Conservation (phyloP, 2,113 vertebrate genomes). For the Zosterops lateralis region DNA sequence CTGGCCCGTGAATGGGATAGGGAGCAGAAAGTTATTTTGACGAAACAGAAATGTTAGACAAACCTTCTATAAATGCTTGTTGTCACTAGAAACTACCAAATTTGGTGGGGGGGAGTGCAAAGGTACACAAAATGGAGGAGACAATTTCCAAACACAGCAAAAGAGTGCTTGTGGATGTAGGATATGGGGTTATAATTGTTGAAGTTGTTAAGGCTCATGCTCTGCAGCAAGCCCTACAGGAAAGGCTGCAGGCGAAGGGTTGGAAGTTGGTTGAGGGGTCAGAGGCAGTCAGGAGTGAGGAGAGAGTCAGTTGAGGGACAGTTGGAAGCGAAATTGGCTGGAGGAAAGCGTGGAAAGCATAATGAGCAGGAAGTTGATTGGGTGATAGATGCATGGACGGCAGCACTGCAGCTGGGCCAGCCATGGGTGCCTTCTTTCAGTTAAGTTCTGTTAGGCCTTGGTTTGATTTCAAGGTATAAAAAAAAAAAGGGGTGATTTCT, state of each 20-base stretch:
- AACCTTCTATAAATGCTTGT: background rate
- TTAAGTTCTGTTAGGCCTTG: background rate
- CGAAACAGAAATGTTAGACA: background rate
- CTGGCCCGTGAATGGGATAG: background rate
- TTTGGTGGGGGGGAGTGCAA: accelerated
- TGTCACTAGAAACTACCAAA: background rate
- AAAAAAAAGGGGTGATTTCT: background rate
- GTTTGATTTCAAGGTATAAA: background rate
- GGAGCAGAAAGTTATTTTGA: background rate
- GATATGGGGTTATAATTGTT: background rate
- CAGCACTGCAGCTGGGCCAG: background rate
- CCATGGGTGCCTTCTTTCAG: background rate
- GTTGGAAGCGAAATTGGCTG: background rate
- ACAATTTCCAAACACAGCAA: background rate
- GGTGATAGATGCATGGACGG: background rate
- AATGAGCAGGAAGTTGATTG: background rate
- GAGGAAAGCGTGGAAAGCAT: background rate
- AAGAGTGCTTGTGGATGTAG: background rate
- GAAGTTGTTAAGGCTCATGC: background rate
- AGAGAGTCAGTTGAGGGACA: background rate
- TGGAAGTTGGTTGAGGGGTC: background rate
- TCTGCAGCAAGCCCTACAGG: background rate
- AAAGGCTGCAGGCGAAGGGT: background rate
- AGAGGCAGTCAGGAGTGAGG: background rate
- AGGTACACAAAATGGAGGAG: background rate